Conservation (phyloP, 2,797 vertebrate genomes). For the Parambassis ranga region DNA sequence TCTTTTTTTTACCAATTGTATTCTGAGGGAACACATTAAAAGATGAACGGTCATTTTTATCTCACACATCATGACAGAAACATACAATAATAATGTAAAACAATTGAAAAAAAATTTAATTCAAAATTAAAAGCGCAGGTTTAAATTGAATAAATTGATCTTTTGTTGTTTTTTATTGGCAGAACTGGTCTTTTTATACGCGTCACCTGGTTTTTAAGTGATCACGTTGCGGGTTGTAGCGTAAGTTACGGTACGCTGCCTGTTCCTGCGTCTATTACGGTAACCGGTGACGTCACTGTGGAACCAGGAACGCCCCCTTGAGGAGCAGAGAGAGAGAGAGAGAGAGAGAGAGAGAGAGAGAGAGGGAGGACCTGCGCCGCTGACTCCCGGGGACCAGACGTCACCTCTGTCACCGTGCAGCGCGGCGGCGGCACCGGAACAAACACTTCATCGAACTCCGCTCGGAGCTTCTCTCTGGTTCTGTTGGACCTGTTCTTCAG, state of each 20-base stretch:
- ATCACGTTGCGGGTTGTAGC: not conserved
- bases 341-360: not conserved
- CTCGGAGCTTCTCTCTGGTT: not conserved
- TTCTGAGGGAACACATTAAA: too few relatives aligned
- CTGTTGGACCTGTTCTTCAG: not conserved
- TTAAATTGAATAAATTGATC: too few relatives aligned
- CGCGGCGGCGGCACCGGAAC: not conserved
- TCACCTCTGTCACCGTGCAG: too few relatives aligned
- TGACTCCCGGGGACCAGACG: not conserved
- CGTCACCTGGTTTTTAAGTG: not conserved
- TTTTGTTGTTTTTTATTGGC: too few relatives aligned
- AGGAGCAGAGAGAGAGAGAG: not conserved
- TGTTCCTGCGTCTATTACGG: conserved; percentile 28
- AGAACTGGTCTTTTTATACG: too few relatives aligned
- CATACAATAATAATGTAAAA: too few relatives aligned
- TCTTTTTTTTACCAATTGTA: too few relatives aligned
- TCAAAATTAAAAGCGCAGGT: too few relatives aligned
- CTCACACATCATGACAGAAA: too few relatives aligned
- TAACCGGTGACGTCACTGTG: conserved; percentile 21
- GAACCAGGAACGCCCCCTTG: conserved; percentile 35
- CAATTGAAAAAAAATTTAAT: too few relatives aligned
- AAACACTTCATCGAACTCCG: not conserved
- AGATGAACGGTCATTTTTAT: too few relatives aligned
- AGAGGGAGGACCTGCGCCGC: not conserved
- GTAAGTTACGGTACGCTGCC: conserved; percentile 1